Base-by-base conservation (phyloP, 2,888 invertebrate genomes). In the Dione juno region DNA sequence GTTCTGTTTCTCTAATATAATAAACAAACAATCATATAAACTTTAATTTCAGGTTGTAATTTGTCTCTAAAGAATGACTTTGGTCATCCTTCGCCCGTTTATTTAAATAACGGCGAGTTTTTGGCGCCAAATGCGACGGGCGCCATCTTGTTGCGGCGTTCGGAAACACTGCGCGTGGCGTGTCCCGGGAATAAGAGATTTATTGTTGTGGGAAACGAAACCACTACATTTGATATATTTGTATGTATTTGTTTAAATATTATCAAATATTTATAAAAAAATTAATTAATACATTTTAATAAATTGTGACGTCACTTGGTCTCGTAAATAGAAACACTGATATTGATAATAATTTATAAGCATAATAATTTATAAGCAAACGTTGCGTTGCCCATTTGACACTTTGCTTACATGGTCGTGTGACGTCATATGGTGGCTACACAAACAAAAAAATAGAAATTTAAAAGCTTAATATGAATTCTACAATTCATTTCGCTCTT, bases 21-120 rank as follows among this genome's bases (percentile, higher is more conserved):
- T 16, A 45, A n/a, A 28, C 28, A 45, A 48, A 5, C 5, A 21
- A 11, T 50, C 1, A 19, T 50, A 11, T 53, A 28, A 5, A 61
- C 28, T 2, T 28, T 50, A 9, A 48, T 85, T 84, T 11, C 82
- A 91, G 92, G 80, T 58, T 92, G 92, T 75, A 77, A 75, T 0
- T 73, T 92, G 3, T 81, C 84, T 0, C 61, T 91, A 1, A 80
- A 80, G 21, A 75, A 77, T 0, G 90, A 92, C 74, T 89, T 92
- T 58, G 83, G 84, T 0, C 78, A 21, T 0, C 88, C 89, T 0
- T 80, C 89, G 0, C 89, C 92, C 0, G 87, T 92, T 0, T 87
- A 81, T 37, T 70, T 92, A 0, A 78, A 78, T n/a, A 78, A 88
- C 71, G 84, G 84, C 9, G 70, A 48, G 0, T 87, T 80, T 65